phyloP scores from a whole-genome alignment of 2,113 vertebrate species.

The Columbina picui region DNA sequence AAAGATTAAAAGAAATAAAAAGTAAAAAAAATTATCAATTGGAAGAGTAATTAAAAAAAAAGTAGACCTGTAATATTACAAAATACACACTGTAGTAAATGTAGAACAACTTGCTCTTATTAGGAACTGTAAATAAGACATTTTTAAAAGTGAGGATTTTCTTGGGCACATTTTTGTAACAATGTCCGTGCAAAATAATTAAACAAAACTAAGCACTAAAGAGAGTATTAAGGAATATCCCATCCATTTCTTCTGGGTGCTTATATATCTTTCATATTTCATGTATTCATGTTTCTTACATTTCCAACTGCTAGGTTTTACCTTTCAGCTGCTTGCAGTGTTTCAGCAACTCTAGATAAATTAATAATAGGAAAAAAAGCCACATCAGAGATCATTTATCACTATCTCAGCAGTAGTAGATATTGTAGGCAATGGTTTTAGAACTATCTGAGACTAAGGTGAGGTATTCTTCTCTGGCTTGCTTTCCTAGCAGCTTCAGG shows the following conservation, averaged over 20 bases:
- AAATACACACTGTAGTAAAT: background rate
- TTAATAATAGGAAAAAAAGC: background rate
- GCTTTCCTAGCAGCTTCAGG: background rate
- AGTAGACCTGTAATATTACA: background rate
- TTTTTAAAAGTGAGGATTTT: background rate
- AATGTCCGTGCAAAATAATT: background rate
- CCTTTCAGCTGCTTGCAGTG: background rate
- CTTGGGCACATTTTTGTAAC: slow-evolving; percentile 13
- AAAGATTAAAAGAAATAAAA: background rate
- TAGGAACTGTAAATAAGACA: background rate
- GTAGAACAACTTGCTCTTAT: background rate
- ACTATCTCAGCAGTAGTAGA: background rate
- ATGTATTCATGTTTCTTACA: background rate
- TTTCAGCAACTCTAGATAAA: background rate
- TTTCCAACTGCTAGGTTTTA: background rate
- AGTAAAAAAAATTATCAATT: background rate
- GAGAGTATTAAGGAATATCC: slow-evolving; percentile 6
- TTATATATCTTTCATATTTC: background rate
- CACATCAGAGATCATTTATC: background rate
- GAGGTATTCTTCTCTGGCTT: background rate
- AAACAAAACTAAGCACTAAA: slow-evolving; percentile 16
- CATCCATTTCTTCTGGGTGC: slow-evolving; percentile 1
- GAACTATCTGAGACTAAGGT: background rate
- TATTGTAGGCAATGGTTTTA: background rate
- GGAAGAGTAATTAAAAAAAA: background rate